These are phyloP conservation scores for Neopipo cinnamomea DNA, from an alignment of 2,113 vertebrate species.

Conservation along the genomic window DNA sequence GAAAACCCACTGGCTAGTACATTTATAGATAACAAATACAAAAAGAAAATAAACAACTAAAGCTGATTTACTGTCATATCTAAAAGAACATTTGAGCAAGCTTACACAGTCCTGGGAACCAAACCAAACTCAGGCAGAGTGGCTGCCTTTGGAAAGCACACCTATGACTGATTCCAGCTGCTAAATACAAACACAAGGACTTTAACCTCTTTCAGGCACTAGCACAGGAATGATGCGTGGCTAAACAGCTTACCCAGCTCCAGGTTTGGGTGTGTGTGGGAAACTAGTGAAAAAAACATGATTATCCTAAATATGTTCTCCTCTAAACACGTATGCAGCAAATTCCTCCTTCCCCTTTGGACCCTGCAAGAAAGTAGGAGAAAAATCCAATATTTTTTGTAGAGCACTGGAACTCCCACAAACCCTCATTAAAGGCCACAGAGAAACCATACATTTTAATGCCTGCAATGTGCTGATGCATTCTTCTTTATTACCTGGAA, in stretches of 20 bases:
- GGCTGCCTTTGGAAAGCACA: neutral
- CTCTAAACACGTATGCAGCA: neutral
- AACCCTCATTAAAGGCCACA: constrained; percentile 15
- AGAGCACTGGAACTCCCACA: neutral
- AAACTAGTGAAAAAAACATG: neutral
- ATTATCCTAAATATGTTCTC: neutral
- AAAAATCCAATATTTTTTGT: constrained; percentile 11
- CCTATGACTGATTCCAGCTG: neutral
- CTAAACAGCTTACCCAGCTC: neutral
- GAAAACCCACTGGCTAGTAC: neutral
- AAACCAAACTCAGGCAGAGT: neutral
- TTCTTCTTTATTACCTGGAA: neutral
- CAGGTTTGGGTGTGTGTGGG: neutral
- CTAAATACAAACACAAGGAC: neutral
- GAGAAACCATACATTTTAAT: constrained; percentile 42
- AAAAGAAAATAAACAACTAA: constrained; percentile 21
- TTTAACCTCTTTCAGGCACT: neutral
- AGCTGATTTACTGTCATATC: constrained; percentile 1
- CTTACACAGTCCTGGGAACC: neutral
- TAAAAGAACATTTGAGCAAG: neutral
- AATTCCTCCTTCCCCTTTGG: neutral
- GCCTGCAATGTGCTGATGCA: constrained; percentile 7
- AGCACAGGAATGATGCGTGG: neutral
- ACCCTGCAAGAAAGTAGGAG: neutral
- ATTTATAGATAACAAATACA: neutral